Conservation (phyloP, 1,140 invertebrate genomes). For the Dinoponera quadriceps region DNA sequence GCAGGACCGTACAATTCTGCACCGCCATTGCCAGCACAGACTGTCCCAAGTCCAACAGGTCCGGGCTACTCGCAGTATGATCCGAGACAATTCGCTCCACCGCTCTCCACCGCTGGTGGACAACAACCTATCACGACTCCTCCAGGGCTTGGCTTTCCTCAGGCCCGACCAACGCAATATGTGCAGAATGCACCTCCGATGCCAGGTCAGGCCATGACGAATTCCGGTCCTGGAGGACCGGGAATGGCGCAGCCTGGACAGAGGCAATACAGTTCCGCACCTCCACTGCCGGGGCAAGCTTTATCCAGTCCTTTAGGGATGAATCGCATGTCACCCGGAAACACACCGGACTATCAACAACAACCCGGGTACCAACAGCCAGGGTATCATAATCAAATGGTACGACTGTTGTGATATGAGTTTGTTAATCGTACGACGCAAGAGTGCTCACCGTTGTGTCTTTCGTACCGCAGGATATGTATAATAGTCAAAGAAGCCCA, state of each 20-base stretch:
- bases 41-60: not conserved
- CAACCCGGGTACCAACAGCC: conserved; percentile 71
- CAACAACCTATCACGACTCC: conserved; percentile 1
- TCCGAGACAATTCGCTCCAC: conserved; percentile 17
- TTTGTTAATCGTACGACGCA: conserved; percentile 13
- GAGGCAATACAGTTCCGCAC: conserved; percentile 48
- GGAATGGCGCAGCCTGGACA: conserved; percentile 45
- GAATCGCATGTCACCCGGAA: conserved; percentile 58
- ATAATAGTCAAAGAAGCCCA: conserved; percentile 82
- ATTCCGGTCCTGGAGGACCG: conserved; percentile 35
- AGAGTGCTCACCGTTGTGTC: conserved; percentile 16
- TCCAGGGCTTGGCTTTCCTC: conserved; percentile 12
- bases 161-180: conserved; percentile 26
- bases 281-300: conserved; percentile 69
- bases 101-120: conserved; percentile 6
- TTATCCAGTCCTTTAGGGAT: conserved; percentile 56
- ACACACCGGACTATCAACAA: conserved; percentile 69
- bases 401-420: conserved; percentile 60
- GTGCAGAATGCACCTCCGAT: conserved; percentile 32
- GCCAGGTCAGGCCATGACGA: not conserved
- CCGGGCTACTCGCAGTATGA: conserved; percentile 16
- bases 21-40: conserved; percentile 4
- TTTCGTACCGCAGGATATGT: conserved; percentile 70
- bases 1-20: conserved; percentile 26
- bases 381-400: conserved; percentile 71